Base-by-base conservation (phyloP, 2,888 invertebrate species). In the Erebia ligea region DNA sequence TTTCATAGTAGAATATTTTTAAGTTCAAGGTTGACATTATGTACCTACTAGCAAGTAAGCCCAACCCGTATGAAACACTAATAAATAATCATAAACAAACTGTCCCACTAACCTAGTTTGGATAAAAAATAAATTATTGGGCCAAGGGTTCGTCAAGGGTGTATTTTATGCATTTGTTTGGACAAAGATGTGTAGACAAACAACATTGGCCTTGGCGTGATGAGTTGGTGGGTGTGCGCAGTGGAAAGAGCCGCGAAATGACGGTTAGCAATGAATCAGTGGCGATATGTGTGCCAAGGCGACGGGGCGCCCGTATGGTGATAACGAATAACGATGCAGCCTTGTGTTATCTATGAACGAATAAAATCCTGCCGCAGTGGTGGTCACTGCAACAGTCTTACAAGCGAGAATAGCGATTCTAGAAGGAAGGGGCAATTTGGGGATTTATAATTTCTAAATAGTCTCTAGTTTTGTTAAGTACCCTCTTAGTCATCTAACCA, bases 241-340 rank as follows among this genome's bases (percentile, higher is more conserved):
- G 56, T 87, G 88, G 86, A 86, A 87, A 85, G 79, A 84, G 83
- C 81, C 83, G 74, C 72, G 40, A 42, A 40, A 40, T 50, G 61
- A 61, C 64, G 54, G 67, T 68, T 68, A 73, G 77, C 76, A 76
- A 80, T 83, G 83, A 82, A 79, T 82, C 81, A 82, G 82, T 79
- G 80, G 80, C 73, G 76, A 77, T 19, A 91, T 86, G 79, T 82
- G 84, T 86, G 92, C 85, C 92, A 92, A 90, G 92, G 92, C 83
- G 78, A 83, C 78, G 76, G 76, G 76, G 76, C 77, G 84, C 92
- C 92, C 92, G 90, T 89, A 92, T 92, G 80, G 72, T 76, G 92
- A 90, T 90, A 90, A 88, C 84, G 77, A 69, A 90, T 90, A 90
- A 88, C 84, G 77, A 69, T 78, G 82, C 84, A 89, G 82, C 88